Percentiles rank a stretch among this genome's conserved stretches.
phyloP scores from a whole-genome alignment of 2,113 vertebrate species.

The Acrocephalus kingi region DNA sequence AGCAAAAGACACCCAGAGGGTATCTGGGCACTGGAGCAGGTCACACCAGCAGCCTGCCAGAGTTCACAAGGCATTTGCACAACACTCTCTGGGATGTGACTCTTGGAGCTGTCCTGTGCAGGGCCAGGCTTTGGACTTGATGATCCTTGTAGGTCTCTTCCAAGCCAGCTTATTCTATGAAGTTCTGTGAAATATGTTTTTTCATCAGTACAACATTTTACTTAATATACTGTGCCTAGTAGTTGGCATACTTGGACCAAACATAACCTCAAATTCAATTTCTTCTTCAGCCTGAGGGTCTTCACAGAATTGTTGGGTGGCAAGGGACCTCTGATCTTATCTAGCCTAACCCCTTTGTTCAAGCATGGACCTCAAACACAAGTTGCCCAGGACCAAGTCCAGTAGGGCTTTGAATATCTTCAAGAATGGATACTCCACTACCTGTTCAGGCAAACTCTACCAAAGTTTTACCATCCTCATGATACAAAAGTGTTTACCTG shows the following conservation, averaged over 20 bases:
- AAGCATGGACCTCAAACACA: not conserved
- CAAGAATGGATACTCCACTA: not conserved
- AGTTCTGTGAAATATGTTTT: not conserved
- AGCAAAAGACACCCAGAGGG: not conserved
- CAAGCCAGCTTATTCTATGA: not conserved
- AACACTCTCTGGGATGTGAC: not conserved
- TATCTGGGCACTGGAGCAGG: not conserved
- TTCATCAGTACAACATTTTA: not conserved
- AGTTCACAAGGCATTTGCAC: not conserved
- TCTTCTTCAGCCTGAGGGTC: not conserved
- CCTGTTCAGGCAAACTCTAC: not conserved
- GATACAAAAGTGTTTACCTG: not conserved
- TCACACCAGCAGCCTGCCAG: not conserved
- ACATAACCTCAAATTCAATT: not conserved
- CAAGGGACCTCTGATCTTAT: not conserved
- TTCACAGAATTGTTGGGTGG: not conserved
- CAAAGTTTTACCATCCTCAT: not conserved
- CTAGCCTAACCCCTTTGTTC: rapidly evolving
- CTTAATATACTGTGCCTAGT: not conserved
- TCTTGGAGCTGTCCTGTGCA: not conserved
- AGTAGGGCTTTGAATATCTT: not conserved
- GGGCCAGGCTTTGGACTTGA: too few relatives aligned
- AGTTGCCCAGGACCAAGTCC: not conserved
- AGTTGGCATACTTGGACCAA: not conserved
- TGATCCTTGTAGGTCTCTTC: not conserved